Conservation (phyloP, 2,797 vertebrate species). For the Etheostoma perlongum region DNA sequence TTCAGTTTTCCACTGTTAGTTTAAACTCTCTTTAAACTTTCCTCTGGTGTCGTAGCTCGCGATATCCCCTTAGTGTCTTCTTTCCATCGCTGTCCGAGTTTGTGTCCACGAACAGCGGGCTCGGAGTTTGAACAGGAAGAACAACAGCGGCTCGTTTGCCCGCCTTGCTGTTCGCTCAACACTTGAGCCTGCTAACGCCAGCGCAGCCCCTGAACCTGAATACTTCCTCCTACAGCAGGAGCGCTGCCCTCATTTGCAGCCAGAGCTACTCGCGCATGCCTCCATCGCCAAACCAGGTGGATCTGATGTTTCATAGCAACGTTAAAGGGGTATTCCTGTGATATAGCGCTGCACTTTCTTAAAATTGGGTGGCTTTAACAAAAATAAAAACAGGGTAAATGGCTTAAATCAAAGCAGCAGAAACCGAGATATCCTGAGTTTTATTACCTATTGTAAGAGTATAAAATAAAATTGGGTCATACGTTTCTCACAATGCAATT, state of each 20-base stretch:
- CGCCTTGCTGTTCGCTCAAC: slow-evolving; percentile 69
- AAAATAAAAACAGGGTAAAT: not conserved
- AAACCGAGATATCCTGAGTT: not conserved
- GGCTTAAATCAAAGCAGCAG: not conserved
- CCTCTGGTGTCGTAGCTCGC: not conserved
- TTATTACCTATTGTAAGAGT: not conserved
- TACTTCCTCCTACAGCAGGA: slow-evolving; percentile 23
- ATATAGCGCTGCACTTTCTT: not conserved
- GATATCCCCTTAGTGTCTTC: slow-evolving; percentile 28
- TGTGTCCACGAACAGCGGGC: slow-evolving; percentile 25
- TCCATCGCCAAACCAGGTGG: slow-evolving; percentile 47
- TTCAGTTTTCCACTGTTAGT: slow-evolving; percentile 48
- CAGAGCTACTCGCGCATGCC: not conserved
- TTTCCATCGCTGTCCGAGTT: slow-evolving; percentile 42
- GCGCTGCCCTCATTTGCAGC: slow-evolving; percentile 30
- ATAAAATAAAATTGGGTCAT: not conserved
- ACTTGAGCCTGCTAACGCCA: slow-evolving; percentile 46
- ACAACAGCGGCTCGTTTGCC: slow-evolving; percentile 67
- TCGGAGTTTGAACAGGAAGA: slow-evolving; percentile 53
- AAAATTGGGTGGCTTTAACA: rapidly evolving
- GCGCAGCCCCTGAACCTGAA: slow-evolving; percentile 73
- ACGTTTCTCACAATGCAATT: slow-evolving; percentile 47
- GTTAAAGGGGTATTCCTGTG: not conserved
- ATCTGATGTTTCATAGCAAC: not conserved
- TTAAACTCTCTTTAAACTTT: slow-evolving; percentile 10